A percentile compares a stretch with the other conserved stretches of the same genome.
These are phyloP conservation scores for Drosophila navojoa DNA, from an alignment of 1,140 invertebrate genomes.

Conservation along the genomic window DNA sequence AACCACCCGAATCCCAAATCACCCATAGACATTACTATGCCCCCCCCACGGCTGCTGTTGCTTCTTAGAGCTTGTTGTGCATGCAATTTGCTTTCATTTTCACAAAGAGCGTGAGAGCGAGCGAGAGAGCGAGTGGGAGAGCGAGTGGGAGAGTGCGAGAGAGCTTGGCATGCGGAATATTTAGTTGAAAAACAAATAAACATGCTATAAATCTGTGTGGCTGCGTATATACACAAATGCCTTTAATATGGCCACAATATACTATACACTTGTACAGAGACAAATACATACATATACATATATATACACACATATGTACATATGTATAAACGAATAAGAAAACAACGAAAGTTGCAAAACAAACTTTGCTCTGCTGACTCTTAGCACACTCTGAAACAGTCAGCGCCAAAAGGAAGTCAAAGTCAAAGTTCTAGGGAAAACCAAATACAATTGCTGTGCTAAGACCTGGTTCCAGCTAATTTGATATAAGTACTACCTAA, in stretches of 20 bases:
- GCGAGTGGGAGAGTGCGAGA: background rate
- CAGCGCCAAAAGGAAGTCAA: conserved; percentile 7
- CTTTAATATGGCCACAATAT: conserved; percentile 27
- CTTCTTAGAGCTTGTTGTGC: conserved; percentile 1
- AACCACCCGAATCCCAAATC: background rate
- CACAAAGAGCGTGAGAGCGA: conserved; percentile 5
- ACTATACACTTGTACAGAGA: background rate
- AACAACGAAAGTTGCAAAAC: background rate
- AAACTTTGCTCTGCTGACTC: background rate
- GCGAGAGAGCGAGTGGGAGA: background rate
- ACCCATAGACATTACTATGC: background rate
- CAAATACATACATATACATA: background rate
- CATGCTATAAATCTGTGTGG: conserved; percentile 44
- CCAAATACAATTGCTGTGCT: background rate
- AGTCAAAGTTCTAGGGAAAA: conserved; percentile 4
- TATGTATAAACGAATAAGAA: background rate
- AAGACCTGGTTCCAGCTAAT: background rate
- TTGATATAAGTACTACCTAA: too few relatives aligned
- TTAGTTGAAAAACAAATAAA: conserved; percentile 59
- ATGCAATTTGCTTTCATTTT: conserved; percentile 50
- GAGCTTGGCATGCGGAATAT: conserved; percentile 38
- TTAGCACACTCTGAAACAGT: background rate
- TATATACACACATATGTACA: background rate
- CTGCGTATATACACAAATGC: conserved; percentile 33
- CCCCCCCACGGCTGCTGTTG: background rate